These are phyloP conservation scores for Limenitis camilla DNA, from an alignment of 2,888 invertebrate species.

Conservation along the genomic window DNA sequence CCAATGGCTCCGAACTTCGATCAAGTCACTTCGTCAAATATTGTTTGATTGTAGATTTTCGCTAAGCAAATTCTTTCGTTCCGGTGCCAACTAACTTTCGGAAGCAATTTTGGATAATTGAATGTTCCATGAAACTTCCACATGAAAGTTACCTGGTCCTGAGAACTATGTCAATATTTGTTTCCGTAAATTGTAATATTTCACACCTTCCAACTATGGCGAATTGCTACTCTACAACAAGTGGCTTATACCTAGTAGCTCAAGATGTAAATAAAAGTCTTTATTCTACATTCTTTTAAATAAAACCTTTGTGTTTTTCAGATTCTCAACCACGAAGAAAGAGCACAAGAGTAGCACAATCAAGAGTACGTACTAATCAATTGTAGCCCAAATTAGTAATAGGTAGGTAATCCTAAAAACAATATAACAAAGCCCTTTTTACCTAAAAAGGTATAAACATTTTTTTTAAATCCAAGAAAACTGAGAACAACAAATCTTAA, in stretches of 20 bases:
- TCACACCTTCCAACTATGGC: conserved; percentile 25
- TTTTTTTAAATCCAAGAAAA: too few species aligned
- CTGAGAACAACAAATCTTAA: too few species aligned
- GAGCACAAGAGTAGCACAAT: too few species aligned
- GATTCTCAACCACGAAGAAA: too few species aligned
- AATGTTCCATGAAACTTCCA: conserved; percentile 32
- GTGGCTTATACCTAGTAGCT: conserved; percentile 17
- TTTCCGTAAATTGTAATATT: conserved; percentile 33
- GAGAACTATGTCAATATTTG: conserved; percentile 56
- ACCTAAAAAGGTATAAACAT: too few species aligned
- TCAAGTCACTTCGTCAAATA: conserved; percentile 57
- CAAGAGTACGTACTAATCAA: too few species aligned
- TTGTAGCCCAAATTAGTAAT: too few species aligned
- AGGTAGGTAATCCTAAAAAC: too few species aligned
- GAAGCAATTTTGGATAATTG: conserved; percentile 49
- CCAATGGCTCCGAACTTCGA: conserved; percentile 35
- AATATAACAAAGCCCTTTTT: too few species aligned
- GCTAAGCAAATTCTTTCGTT: conserved; percentile 66
- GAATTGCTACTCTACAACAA: conserved; percentile 13
- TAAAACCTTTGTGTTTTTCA: too few species aligned
- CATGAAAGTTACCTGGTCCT: conserved; percentile 44
- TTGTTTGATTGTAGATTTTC: conserved; percentile 62
- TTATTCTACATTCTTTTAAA: too few species aligned
- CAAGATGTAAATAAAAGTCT: not conserved
- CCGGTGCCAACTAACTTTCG: conserved; percentile 59